Conservation (phyloP, 2,888 invertebrate genomes). For the Agrenia bidenticulata region DNA sequence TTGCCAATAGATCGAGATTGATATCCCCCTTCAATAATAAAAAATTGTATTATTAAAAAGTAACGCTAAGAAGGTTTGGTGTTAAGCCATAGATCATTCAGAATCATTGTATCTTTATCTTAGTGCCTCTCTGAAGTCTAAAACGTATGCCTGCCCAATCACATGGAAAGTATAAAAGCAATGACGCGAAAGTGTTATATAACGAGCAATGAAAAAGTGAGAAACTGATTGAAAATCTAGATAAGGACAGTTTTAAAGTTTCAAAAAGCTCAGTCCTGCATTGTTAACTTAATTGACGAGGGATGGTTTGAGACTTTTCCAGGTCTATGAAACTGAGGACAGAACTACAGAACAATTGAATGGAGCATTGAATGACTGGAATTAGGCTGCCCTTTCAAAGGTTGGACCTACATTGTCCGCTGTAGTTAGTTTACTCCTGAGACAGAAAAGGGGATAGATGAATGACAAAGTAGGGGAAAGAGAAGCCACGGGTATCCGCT, state of each 20-base stretch:
- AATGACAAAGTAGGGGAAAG: slow-evolving; percentile 23
- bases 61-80: no score
- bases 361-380: background rate
- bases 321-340: no score
- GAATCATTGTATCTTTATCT: background rate
- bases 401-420: background rate
- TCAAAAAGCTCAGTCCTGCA: slow-evolving; percentile 27
- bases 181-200: background rate
- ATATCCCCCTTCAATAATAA: no score
- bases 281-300: slow-evolving; percentile 42
- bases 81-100: no score
- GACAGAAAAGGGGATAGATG: slow-evolving; percentile 19
- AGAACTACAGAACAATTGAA: slow-evolving; percentile 18
- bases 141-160: no score
- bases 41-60: no score
- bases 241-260: slow-evolving; percentile 31
- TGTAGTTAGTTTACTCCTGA: background rate
- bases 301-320: slow-evolving; percentile 10
- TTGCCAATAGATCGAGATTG: no score
- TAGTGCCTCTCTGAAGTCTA: no score
- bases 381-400: background rate
- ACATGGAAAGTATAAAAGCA: no score
- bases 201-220: background rate
- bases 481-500: slow-evolving; percentile 26
- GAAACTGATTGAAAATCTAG: slow-evolving; percentile 30